Percentiles rank a stretch among this genome's conserved stretches.
Evolutionary conservation across 2,888 invertebrate genomes (phyloP).

Genomic region (Crocallis elinguaria): DNA sequence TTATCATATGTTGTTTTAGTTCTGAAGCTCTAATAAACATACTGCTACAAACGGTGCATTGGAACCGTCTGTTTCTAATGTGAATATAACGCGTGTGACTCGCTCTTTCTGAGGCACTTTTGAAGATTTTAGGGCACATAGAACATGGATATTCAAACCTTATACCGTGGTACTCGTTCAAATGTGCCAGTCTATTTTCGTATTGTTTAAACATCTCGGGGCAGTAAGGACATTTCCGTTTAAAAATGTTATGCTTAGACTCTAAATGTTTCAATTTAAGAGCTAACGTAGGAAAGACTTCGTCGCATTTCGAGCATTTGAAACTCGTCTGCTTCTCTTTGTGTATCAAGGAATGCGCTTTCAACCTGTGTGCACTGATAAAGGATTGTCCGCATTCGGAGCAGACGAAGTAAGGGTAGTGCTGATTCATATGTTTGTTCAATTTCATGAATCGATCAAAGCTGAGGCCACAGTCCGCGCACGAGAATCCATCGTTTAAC

Average conservation of each 20-base stretch:
- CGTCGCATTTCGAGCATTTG: constrained; percentile 50
- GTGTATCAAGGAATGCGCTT: neutral
- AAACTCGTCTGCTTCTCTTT: neutral
- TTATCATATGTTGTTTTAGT: constrained; percentile 64
- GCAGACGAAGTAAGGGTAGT: constrained; percentile 60
- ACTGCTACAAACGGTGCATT: too few relatives aligned
- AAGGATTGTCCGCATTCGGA: constrained; percentile 44
- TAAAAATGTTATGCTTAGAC: neutral
- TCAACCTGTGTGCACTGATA: neutral
- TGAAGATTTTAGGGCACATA: constrained; percentile 67
- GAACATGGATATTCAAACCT: constrained; percentile 68
- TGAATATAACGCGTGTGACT: constrained; percentile 69
- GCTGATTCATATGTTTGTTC: constrained; percentile 56
- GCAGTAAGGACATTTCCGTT: constrained; percentile 58
- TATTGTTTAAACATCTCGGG: constrained; percentile 63
- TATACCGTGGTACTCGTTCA: constrained; percentile 59
- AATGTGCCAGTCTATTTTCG: constrained; percentile 57
- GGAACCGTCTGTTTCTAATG: constrained; percentile 59
- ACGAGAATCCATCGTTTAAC: constrained; percentile 18
- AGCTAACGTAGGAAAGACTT: constrained; percentile 17
- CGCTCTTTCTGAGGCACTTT: constrained; percentile 64
- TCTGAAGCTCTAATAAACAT: too few relatives aligned
- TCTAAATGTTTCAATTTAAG: constrained; percentile 2
- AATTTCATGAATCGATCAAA: constrained; percentile 23
- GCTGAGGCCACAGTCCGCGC: constrained; percentile 13